These are phyloP conservation scores for Lycorma delicatula DNA, from an alignment of 1,140 invertebrate species.

Conservation along the genomic window DNA sequence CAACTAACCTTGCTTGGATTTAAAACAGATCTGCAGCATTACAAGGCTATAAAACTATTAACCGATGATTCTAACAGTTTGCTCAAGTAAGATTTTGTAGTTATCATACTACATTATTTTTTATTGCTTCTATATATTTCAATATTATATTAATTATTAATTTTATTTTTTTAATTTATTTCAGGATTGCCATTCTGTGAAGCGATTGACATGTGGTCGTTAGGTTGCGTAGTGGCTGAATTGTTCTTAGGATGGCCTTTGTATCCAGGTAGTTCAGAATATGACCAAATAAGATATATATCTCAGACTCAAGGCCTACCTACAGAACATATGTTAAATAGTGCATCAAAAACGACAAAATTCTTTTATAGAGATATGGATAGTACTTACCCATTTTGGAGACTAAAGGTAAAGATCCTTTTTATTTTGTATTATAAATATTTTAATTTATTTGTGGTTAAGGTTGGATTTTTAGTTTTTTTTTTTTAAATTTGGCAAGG, in stretches of 20 bases:
- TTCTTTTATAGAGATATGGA: constrained; percentile 98
- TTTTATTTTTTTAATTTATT: constrained; percentile 18
- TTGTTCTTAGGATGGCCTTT: constrained; percentile 99
- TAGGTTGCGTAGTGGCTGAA: constrained; percentile 99
- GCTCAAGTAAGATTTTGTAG: background rate
- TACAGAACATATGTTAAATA: constrained; percentile 97
- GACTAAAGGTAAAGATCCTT: constrained; percentile 72
- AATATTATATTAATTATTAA: background rate
- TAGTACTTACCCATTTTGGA: constrained; percentile 95
- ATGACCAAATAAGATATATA: constrained; percentile 95
- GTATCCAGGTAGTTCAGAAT: constrained; percentile 98
- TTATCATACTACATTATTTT: background rate
- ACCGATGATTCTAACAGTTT: no score
- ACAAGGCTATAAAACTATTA: no score
- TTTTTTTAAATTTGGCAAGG: no score
- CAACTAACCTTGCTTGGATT: no score
- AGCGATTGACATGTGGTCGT: constrained; percentile 99
- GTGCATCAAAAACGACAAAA: constrained; percentile 95
- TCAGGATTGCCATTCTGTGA: constrained; percentile 91
- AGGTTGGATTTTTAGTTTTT: no score
- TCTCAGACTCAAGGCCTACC: constrained; percentile 58
- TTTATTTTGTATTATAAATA: no score
- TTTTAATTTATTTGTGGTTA: no score
- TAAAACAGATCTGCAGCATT: no score
- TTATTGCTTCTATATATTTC: constrained; percentile 1